Base-by-base conservation (phyloP, 2,888 invertebrate species). In the Platerodrilus igneus region DNA sequence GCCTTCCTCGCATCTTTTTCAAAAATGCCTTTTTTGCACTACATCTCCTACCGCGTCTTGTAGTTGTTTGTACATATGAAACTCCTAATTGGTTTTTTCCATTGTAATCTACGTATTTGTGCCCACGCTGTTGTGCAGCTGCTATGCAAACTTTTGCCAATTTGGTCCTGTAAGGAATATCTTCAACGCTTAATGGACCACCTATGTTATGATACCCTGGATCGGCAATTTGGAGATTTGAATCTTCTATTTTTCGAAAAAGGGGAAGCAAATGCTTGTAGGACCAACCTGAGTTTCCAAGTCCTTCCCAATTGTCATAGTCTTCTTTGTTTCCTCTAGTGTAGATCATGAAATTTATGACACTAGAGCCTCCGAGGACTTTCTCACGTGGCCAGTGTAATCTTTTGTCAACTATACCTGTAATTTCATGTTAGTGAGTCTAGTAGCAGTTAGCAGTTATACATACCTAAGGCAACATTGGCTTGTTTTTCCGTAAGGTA, bases 271-370 rank as follows among this genome's bases (percentile, higher is more conserved):
- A 62, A 7, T 71, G 65, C 1, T 60, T 40, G 54, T 69, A 75
- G 5, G 68, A 75, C 88, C 64, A 66, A 29, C 61, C 54, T 0
- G 78, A 73, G 62, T 88, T 88, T 0, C 90, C 90, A 10, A 81
- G 69, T 0, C 75, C 72, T 31, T 82, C 85, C 92, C 92, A 93
- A 27, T 79, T 76, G 62, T 91, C 85, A 60, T 79, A 93, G 64
- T 92, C 91, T 0, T 81, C 71, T 32, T 76, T 75, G 64, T 88
- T 88, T 0, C 92, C 92, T 35, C 92, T 72, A 21, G 88, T 79
- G 63, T 92, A 91, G 0, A 89, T 73, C 87, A 90, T 89, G 3
- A 83, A 85, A 59, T 90, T 90, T 1, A 90, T 71, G 1, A 86
- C 83, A 15, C 86, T 84, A 3, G 83, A 83, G 0, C 91, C 91